Conservation (phyloP, 2,113 vertebrate species). For the Catharus minimus region DNA sequence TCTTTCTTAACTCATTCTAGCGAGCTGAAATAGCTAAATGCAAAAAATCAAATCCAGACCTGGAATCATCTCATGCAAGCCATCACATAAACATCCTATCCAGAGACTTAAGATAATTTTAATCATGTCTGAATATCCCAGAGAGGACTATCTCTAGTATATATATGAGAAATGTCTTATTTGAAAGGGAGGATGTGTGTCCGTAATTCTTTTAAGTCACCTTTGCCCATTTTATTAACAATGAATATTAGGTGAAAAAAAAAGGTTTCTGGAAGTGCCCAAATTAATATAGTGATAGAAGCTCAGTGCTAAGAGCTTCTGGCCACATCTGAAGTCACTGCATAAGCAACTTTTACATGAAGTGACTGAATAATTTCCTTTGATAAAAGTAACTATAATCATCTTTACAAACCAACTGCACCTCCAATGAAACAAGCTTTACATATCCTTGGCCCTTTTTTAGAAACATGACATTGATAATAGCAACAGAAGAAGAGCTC, state of each 20-base stretch:
- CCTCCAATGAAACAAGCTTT: neutral
- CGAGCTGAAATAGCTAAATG: neutral
- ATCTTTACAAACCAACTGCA: neutral
- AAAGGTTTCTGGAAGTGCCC: neutral
- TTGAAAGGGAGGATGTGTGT: neutral
- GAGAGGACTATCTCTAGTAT: neutral
- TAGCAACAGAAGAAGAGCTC: neutral
- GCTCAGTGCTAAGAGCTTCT: neutral
- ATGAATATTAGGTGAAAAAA: neutral
- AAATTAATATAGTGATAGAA: neutral
- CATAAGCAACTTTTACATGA: neutral
- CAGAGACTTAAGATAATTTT: neutral
- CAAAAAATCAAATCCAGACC: neutral
- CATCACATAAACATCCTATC: neutral
- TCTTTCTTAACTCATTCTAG: neutral
- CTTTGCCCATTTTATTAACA: neutral
- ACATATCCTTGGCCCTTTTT: neutral
- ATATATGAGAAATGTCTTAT: neutral
- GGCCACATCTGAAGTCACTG: neutral
- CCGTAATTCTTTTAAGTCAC: neutral
- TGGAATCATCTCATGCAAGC: neutral
- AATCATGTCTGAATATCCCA: neutral
- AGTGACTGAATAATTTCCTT: neutral
- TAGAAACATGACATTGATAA: neutral
- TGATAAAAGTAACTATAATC: neutral